Conservation (phyloP, 2,113 vertebrate species). For the Numida meleagris region DNA sequence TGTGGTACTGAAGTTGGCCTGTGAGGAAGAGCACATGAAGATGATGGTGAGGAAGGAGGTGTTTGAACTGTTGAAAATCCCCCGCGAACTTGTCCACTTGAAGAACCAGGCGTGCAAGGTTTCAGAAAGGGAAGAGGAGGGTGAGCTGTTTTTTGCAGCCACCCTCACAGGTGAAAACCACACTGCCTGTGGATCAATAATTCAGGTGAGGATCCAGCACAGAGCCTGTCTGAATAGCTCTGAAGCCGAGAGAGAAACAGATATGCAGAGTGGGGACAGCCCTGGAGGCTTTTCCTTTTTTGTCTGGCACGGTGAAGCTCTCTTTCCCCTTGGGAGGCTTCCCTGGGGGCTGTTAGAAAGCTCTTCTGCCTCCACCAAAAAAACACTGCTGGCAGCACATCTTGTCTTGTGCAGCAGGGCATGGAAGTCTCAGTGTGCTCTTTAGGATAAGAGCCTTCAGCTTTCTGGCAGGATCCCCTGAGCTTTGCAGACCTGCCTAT, state of each 20-base stretch:
- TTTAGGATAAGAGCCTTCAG: background rate
- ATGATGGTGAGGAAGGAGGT: slow-evolving; percentile 71
- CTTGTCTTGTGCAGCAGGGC: background rate
- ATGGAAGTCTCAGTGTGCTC: background rate
- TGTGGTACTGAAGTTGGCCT: slow-evolving; percentile 61
- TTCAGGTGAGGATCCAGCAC: slow-evolving; percentile 56
- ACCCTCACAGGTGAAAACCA: slow-evolving; percentile 68
- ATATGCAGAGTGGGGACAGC: background rate
- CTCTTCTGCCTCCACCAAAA: background rate
- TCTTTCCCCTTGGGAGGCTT: background rate
- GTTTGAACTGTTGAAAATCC: slow-evolving; percentile 59
- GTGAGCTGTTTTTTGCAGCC: slow-evolving; percentile 45
- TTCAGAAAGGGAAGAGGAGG: slow-evolving; percentile 37
- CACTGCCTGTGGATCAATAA: slow-evolving; percentile 63
- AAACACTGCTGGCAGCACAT: background rate
- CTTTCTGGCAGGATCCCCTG: background rate
- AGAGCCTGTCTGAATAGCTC: background rate
- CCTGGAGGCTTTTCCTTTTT: background rate
- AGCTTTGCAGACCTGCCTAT: background rate
- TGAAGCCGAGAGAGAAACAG: background rate
- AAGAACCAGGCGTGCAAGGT: slow-evolving; percentile 55
- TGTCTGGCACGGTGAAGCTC: background rate
- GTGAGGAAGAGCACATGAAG: slow-evolving; percentile 68
- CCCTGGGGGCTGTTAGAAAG: background rate
- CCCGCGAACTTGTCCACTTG: slow-evolving; percentile 34